phyloP scores from a whole-genome alignment of 2,888 invertebrate species.

The Agapostemon virescens region DNA sequence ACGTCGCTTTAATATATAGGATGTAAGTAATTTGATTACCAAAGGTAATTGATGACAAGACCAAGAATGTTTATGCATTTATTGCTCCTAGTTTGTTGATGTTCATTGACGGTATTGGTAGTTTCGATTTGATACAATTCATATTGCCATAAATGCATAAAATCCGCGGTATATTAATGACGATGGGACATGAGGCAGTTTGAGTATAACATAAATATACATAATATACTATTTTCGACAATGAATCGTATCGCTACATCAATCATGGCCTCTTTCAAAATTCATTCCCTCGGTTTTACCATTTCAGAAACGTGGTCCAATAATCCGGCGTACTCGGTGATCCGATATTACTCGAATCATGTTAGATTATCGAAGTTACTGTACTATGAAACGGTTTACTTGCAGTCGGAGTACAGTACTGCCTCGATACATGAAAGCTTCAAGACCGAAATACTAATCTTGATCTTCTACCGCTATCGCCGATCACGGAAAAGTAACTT shows the following conservation, averaged over 20 bases:
- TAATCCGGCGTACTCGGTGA: neutral
- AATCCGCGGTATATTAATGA: neutral
- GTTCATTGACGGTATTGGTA: neutral
- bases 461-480: too few species aligned
- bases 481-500: neutral
- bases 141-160: neutral
- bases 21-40: neutral
- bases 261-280: neutral
- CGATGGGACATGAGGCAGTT: conserved; percentile 1
- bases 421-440: neutral
- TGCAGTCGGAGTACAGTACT: neutral
- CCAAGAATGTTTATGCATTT: neutral
- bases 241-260: neutral
- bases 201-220: conserved; percentile 1
- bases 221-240: neutral
- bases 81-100: neutral
- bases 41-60: neutral
- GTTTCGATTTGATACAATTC: neutral
- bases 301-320: neutral
- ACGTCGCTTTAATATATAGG: neutral
- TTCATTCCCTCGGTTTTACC: neutral
- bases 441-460: too few species aligned
- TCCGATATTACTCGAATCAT: neutral
- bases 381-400: neutral
- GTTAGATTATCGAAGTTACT: neutral